Conservation (phyloP, 2,797 vertebrate species). For the Crocodylus rhombifer region DNA sequence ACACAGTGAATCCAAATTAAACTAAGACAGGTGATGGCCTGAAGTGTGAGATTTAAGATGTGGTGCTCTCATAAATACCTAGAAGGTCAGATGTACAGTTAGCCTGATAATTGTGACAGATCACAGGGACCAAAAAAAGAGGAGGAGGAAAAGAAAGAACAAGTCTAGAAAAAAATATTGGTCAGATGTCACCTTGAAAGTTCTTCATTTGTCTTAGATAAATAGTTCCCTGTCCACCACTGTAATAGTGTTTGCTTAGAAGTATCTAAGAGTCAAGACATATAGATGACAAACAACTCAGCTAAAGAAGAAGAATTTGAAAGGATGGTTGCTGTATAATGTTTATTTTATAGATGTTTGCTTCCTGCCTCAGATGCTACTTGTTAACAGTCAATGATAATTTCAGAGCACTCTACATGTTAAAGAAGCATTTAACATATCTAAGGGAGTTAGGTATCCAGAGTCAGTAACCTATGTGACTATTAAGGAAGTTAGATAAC, state of each 20-base stretch:
- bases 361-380: not conserved
- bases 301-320: not conserved
- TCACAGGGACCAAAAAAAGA: not conserved
- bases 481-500: not conserved
- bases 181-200: not conserved
- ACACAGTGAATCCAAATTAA: not conserved
- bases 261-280: not conserved
- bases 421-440: fast-evolving
- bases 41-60: fast-evolving
- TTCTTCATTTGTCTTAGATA: not conserved
- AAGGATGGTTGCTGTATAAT: not conserved
- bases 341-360: not conserved
- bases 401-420: fast-evolving
- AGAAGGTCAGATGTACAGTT: not conserved
- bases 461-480: not conserved
- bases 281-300: not conserved
- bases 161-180: not conserved
- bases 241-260: not conserved
- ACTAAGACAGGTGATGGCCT: not conserved
- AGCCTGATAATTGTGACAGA: not conserved
- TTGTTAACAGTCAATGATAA: not conserved
- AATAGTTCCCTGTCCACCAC: not conserved
- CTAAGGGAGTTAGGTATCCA: not conserved
- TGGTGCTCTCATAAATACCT: not conserved
- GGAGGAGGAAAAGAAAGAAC: not conserved